Evolutionary conservation across 2,888 invertebrate species (phyloP).

Genomic region (Dasysyrphus tricinctus): DNA sequence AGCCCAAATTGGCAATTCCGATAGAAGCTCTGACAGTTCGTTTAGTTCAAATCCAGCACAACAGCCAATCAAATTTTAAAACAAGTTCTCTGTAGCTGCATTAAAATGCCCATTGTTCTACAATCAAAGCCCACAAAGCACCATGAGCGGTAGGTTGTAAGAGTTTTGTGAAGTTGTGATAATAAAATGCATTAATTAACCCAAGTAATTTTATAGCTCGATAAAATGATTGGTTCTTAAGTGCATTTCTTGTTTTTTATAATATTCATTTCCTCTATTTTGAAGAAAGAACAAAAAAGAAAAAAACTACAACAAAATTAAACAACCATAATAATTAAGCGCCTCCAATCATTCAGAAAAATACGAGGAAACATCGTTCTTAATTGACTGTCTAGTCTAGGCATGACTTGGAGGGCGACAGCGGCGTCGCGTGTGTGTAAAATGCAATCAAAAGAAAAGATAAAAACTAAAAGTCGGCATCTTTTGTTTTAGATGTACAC

Average conservation of each 20-base stretch:
- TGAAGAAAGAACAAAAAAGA: slow-evolving; percentile 13
- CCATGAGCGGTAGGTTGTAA: neutral
- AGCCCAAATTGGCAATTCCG: no score
- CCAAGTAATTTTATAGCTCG: slow-evolving; percentile 40
- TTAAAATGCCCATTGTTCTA: neutral
- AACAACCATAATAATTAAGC: slow-evolving; percentile 64
- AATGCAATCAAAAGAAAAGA: slow-evolving; percentile 53
- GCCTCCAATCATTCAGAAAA: slow-evolving; percentile 57
- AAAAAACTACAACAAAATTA: slow-evolving; percentile 25
- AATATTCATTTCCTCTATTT: slow-evolving; percentile 26
- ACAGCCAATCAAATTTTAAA: neutral
- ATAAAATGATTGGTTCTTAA: slow-evolving; percentile 50
- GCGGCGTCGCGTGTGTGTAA: slow-evolving; percentile 21
- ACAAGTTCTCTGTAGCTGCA: neutral
- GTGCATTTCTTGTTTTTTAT: slow-evolving; percentile 61
- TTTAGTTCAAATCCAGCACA: no score
- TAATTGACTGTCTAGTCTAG: slow-evolving; percentile 74
- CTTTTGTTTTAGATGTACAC: slow-evolving; percentile 12
- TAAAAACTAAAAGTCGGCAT: slow-evolving; percentile 50
- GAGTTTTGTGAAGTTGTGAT: slow-evolving; percentile 16
- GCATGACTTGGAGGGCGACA: slow-evolving; percentile 58
- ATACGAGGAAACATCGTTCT: slow-evolving; percentile 51
- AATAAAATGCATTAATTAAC: slow-evolving; percentile 10
- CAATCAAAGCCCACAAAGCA: neutral
- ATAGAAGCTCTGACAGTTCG: no score